Evolutionary conservation across 2,113 vertebrate genomes (phyloP).

Genomic region (Phoxinus phoxinus): DNA sequence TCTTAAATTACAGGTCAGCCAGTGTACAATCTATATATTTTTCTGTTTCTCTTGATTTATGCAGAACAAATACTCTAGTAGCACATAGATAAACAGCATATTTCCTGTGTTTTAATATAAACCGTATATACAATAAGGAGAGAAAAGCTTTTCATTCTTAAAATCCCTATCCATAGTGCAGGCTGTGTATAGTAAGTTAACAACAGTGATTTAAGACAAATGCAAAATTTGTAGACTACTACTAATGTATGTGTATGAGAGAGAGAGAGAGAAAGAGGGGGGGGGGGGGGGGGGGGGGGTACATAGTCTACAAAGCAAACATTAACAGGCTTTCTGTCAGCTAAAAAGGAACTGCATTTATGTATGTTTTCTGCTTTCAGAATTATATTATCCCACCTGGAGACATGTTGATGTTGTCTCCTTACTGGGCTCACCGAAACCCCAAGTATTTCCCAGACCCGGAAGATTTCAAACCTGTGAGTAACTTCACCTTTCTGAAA

Average conservation of each 20-base stretch:
- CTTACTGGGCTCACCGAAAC: conserved; percentile 84
- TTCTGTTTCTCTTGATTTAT: not conserved
- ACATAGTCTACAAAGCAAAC: not conserved
- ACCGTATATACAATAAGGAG: no score
- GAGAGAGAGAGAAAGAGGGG: no score
- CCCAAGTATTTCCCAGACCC: conserved; percentile 84
- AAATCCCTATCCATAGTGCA: not conserved
- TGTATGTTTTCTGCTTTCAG: conserved; percentile 68
- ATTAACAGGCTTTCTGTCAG: not conserved
- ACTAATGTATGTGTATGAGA: no score
- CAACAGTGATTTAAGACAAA: no score
- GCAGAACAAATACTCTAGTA: not conserved
- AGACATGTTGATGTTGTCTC: conserved; percentile 83
- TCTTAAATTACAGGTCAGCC: conserved; percentile 77
- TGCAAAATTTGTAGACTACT: no score
- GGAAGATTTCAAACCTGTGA: conserved; percentile 81
- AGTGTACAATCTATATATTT: not conserved
- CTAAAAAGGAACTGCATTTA: not conserved
- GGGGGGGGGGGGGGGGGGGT: no score
- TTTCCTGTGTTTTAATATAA: not conserved
- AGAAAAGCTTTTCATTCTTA: not conserved
- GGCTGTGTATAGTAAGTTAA: conserved; percentile 2
- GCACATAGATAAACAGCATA: not conserved
- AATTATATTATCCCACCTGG: conserved; percentile 80
- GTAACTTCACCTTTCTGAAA: conserved; percentile 53